Evolutionary conservation across 2,113 vertebrate species (phyloP).

Genomic region (Todiramphus chloris): DNA sequence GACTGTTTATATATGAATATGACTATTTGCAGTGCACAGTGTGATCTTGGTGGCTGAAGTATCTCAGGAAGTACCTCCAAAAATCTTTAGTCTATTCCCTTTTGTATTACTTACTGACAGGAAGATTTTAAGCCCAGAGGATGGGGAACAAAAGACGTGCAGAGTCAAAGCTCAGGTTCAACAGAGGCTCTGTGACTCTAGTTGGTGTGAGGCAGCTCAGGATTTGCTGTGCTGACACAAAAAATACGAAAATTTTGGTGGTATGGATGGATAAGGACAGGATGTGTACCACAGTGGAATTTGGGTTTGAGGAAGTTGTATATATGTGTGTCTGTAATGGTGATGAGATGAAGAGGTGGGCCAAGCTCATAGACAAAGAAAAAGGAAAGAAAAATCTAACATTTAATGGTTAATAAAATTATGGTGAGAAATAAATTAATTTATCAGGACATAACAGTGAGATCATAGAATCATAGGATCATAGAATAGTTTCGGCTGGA

Average conservation of each 20-base stretch:
- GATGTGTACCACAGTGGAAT: neutral
- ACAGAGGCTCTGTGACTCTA: neutral
- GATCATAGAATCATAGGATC: no score
- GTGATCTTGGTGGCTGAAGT: neutral
- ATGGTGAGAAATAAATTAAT: neutral
- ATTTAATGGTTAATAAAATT: neutral
- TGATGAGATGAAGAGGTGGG: rapidly evolving
- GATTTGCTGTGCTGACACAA: neutral
- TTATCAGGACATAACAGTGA: neutral
- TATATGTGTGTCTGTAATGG: neutral
- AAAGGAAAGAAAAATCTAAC: neutral
- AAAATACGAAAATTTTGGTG: neutral
- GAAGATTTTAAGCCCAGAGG: neutral
- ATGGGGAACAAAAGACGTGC: neutral
- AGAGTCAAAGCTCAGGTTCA: neutral
- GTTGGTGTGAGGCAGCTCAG: neutral
- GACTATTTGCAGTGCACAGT: neutral
- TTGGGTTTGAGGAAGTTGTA: neutral
- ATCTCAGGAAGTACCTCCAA: neutral
- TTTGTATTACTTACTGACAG: neutral
- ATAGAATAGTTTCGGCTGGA: no score
- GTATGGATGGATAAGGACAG: neutral
- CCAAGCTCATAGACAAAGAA: neutral
- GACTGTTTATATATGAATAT: no score
- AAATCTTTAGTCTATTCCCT: neutral